Conservation (phyloP, 2,113 vertebrate species). For the Pantherophis guttatus region DNA sequence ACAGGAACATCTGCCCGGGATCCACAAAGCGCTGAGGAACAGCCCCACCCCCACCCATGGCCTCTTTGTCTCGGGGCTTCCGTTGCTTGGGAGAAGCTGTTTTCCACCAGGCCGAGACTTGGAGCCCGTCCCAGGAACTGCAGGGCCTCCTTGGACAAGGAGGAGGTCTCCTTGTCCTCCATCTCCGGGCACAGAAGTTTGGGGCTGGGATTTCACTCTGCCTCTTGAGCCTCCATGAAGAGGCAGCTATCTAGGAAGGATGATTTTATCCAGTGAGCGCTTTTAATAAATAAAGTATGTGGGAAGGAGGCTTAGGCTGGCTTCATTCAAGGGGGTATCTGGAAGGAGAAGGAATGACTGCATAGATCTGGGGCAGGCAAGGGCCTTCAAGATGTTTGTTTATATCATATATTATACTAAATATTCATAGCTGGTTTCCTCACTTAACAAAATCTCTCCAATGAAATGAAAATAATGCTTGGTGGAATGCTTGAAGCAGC, state of each 20-base stretch:
- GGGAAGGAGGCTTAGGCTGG: not conserved
- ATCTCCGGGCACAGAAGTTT: not conserved
- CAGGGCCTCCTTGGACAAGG: not conserved
- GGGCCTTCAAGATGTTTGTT: not conserved
- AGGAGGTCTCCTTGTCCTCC: not conserved
- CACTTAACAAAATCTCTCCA: not conserved
- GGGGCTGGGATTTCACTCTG: not conserved
- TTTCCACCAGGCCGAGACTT: too few relatives aligned
- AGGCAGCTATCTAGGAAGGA: not conserved
- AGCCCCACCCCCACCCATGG: not conserved
- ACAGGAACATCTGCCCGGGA: conserved; percentile 81
- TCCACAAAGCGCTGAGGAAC: conserved; percentile 58
- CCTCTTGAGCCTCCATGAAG: not conserved
- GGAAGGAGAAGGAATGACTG: not conserved
- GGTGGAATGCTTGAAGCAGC: not conserved
- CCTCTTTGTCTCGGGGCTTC: not conserved
- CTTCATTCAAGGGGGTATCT: not conserved
- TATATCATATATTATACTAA: not conserved
- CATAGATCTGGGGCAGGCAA: not conserved
- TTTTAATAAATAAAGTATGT: not conserved
- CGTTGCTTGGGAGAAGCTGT: not conserved
- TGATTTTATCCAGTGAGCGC: not conserved
- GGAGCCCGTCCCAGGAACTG: not conserved
- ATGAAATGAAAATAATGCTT: not conserved
- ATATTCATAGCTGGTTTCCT: not conserved